Evolutionary conservation across 2,113 vertebrate species (phyloP).

Genomic region (Mastomys natalensis): DNA sequence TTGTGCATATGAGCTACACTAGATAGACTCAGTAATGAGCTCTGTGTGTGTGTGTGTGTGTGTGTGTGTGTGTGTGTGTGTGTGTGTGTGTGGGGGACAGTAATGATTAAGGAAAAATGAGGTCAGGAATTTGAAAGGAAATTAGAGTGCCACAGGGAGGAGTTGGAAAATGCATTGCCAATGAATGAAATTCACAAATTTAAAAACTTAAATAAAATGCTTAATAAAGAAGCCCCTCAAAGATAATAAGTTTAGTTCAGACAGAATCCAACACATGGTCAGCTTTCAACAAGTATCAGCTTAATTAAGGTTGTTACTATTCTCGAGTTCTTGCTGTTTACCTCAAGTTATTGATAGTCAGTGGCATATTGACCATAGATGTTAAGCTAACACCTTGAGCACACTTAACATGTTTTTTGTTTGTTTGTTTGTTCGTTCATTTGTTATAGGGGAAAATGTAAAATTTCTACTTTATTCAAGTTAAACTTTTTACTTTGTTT

Average conservation of each 20-base stretch:
- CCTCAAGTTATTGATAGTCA: not conserved
- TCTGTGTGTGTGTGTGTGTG: not conserved
- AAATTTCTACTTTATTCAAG: conserved; percentile 48
- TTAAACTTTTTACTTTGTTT: conserved; percentile 42
- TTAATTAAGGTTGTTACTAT: not conserved
- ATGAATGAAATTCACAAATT: not conserved
- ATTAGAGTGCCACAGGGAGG: not conserved
- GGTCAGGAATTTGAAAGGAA: not conserved
- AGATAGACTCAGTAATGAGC: not conserved
- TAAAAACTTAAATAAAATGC: not conserved
- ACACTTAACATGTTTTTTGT: conserved; percentile 38
- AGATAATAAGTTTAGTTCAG: conserved; percentile 43
- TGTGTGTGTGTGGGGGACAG: not conserved
- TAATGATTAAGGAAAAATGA: not conserved
- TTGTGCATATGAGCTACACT: not conserved
- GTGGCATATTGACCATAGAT: not conserved
- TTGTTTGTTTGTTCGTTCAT: not conserved
- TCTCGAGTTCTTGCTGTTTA: not conserved
- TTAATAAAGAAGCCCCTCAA: not conserved
- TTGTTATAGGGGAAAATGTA: not conserved
- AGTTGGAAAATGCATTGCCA: not conserved
- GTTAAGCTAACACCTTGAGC: conserved; percentile 27
- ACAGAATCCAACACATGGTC: not conserved
- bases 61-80: not conserved
- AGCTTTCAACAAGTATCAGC: not conserved